Evolutionary conservation across 2,888 invertebrate species (phyloP).

Genomic region (Caenorhabditis sp.): DNA sequence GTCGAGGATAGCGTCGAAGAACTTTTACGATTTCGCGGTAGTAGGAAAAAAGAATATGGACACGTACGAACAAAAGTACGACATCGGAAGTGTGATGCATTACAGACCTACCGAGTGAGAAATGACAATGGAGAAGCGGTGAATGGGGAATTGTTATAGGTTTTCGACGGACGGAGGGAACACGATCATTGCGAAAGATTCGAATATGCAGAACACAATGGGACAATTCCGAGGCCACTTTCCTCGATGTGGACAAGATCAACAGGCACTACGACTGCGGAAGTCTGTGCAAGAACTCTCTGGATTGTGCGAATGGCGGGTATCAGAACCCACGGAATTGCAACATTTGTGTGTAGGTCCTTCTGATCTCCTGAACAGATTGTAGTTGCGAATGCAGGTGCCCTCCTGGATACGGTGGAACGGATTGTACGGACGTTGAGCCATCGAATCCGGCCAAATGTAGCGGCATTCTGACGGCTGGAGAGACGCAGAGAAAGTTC

Average conservation of each 20-base stretch:
- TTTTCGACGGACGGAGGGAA: constrained; percentile 53
- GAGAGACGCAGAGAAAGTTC: constrained; percentile 49
- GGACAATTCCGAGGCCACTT: constrained; percentile 60
- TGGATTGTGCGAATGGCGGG: constrained; percentile 47
- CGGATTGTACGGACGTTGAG: constrained; percentile 45
- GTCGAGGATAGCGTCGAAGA: constrained; percentile 41
- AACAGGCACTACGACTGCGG: constrained; percentile 59
- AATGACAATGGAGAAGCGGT: not conserved
- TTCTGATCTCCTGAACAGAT: too few species aligned
- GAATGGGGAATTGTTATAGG: not conserved
- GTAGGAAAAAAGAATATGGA: constrained; percentile 56
- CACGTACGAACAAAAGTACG: constrained; percentile 56
- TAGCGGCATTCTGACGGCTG: constrained; percentile 47
- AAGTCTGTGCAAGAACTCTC: constrained; percentile 27
- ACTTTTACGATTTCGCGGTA: constrained; percentile 59
- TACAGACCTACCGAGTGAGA: constrained; percentile 60
- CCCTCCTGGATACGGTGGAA: constrained; percentile 55
- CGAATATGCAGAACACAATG: constrained; percentile 61
- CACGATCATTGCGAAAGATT: constrained; percentile 58
- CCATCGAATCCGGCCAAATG: constrained; percentile 50
- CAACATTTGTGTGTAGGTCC: constrained; percentile 36
- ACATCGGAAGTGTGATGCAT: constrained; percentile 66
- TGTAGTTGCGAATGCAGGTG: constrained; percentile 38
- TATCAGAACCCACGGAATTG: constrained; percentile 55
- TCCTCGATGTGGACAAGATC: constrained; percentile 57